These are phyloP conservation scores for Deroplatys truncata DNA, from an alignment of 2,888 invertebrate species.

Conservation along the genomic window DNA sequence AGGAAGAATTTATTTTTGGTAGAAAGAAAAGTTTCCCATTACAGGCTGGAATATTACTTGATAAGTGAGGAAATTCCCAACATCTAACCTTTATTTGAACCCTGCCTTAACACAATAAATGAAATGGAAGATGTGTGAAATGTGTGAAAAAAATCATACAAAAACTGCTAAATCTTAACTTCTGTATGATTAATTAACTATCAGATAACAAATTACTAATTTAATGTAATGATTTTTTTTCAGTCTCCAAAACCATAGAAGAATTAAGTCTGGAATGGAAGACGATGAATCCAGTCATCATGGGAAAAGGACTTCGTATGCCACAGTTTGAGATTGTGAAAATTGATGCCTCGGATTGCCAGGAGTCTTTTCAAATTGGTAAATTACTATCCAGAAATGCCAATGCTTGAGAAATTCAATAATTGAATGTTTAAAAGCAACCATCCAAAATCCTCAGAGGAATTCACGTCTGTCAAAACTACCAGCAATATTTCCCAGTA, in stretches of 20 bases:
- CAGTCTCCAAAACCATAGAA: constrained; percentile 48
- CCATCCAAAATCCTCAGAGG: background rate
- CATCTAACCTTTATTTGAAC: too few relatives aligned
- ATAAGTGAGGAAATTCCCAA: too few relatives aligned
- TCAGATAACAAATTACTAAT: background rate
- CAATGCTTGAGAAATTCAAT: constrained; percentile 18
- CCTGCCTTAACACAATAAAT: too few relatives aligned
- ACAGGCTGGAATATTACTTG: too few relatives aligned
- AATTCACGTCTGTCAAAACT: background rate
- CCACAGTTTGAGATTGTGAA: constrained; percentile 47
- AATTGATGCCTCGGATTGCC: constrained; percentile 44
- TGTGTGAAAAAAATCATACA: too few relatives aligned
- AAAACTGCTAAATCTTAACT: too few relatives aligned
- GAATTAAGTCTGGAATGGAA: constrained; percentile 46
- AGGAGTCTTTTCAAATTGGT: constrained; percentile 48
- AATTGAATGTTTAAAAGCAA: background rate
- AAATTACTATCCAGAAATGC: constrained; percentile 25
- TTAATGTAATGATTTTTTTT: constrained; percentile 24
- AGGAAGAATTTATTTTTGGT: too few relatives aligned
- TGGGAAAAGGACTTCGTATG: constrained; percentile 45
- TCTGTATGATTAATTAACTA: too few relatives aligned
- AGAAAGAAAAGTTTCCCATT: too few relatives aligned
- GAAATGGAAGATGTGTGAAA: too few relatives aligned
- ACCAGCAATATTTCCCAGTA: background rate
- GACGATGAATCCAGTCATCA: constrained; percentile 42